Percentiles rank a stretch among this genome's conserved stretches.
Conservation (phyloP, 2,113 vertebrate genomes). For the Hydrolagus affinis region DNA sequence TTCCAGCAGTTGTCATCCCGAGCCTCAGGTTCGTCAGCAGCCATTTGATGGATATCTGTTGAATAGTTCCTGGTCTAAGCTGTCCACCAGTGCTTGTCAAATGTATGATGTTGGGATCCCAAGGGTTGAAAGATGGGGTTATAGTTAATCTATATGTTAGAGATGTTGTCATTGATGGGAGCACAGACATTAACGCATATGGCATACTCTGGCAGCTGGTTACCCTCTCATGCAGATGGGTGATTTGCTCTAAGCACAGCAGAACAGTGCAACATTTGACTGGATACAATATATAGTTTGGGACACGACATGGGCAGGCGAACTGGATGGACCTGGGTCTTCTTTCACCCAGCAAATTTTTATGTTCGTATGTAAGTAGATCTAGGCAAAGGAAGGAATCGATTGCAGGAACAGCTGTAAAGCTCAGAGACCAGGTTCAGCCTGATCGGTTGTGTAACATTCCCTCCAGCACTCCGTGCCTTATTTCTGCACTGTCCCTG, state of each 20-base stretch:
- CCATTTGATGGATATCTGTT: too few relatives aligned
- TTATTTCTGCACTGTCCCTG: not conserved
- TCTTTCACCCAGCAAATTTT: too few relatives aligned
- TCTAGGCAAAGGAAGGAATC: not conserved
- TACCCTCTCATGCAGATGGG: not conserved
- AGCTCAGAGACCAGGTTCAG: not conserved
- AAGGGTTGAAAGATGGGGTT: too few relatives aligned
- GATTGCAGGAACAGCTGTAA: not conserved
- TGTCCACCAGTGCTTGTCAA: too few relatives aligned
- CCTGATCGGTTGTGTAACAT: not conserved
- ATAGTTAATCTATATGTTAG: too few relatives aligned
- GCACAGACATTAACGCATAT: not conserved
- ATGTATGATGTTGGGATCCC: too few relatives aligned
- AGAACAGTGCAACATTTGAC: not conserved
- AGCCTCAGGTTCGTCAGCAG: too few relatives aligned
- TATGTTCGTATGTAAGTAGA: too few relatives aligned
- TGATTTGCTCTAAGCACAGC: too few relatives aligned
- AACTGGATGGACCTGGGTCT: not conserved
- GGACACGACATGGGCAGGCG: not conserved
- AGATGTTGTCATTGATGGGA: too few relatives aligned
- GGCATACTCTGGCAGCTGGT: not conserved
- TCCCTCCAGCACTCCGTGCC: not conserved
- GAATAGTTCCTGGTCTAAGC: too few relatives aligned
- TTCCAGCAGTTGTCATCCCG: too few relatives aligned
- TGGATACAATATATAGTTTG: not conserved